Percentiles rank a stretch among this genome's conserved stretches.
phyloP scores from a whole-genome alignment of 2,113 vertebrate species.

The Phrynosoma blainvillii region DNA sequence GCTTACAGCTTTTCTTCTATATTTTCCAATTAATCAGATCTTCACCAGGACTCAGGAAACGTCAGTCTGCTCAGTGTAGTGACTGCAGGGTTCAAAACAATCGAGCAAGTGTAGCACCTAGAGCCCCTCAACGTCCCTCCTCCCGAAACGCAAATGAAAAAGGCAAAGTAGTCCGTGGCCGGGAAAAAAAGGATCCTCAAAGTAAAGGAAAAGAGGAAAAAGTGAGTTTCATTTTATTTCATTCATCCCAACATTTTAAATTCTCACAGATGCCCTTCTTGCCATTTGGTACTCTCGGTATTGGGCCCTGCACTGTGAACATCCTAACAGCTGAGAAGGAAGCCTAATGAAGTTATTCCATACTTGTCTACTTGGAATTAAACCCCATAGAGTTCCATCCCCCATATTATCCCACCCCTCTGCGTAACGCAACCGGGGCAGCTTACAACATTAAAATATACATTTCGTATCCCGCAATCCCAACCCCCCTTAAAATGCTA shows the following conservation, averaged over 20 bases:
- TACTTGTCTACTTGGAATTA: neutral
- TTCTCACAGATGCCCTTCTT: neutral
- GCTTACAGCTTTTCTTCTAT: slow-evolving; percentile 50
- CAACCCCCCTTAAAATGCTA: no score
- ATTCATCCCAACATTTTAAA: neutral
- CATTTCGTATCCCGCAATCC: no score
- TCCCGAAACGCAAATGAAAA: slow-evolving; percentile 82
- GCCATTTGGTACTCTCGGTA: neutral
- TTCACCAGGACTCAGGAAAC: slow-evolving; percentile 84
- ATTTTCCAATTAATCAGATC: slow-evolving; percentile 74
- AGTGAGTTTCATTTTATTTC: slow-evolving; percentile 72
- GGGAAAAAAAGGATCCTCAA: slow-evolving; percentile 88
- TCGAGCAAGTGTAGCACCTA: slow-evolving; percentile 78
- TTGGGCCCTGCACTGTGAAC: neutral
- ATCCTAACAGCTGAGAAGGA: neutral
- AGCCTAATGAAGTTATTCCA: neutral
- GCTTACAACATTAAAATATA: no score
- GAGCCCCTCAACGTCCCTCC: slow-evolving; percentile 81
- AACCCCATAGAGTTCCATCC: no score
- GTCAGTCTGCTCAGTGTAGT: slow-evolving; percentile 80
- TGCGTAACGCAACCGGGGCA: no score
- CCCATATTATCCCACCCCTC: no score
- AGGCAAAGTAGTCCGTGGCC: slow-evolving; percentile 81
- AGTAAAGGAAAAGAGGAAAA: slow-evolving; percentile 91
- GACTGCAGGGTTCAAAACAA: slow-evolving; percentile 86